Evolutionary conservation across 2,113 vertebrate species (phyloP).

Genomic region (Orthochromis malagaraziensis): DNA sequence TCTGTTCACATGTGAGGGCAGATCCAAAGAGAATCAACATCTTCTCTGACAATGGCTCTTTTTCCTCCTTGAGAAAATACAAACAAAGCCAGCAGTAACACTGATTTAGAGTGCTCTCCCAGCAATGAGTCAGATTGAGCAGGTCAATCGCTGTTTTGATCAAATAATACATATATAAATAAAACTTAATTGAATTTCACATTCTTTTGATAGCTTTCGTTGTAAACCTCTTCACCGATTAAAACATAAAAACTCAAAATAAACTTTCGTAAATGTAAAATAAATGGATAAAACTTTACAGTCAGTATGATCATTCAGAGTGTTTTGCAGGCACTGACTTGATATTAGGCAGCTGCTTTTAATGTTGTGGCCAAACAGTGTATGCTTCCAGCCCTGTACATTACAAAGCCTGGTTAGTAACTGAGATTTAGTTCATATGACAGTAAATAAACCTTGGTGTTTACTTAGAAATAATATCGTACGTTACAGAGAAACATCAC

Average conservation of each 20-base stretch:
- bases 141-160: neutral
- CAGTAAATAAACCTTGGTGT: neutral
- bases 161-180: neutral
- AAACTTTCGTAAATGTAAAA: neutral
- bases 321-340: neutral
- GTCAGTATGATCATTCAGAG: neutral
- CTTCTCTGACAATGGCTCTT: neutral
- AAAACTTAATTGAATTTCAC: neutral
- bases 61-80: neutral
- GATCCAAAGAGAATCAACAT: neutral
- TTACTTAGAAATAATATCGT: neutral
- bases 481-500: neutral
- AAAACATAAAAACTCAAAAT: neutral
- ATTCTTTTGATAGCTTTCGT: fast-evolving
- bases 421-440: neutral
- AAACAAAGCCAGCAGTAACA: neutral
- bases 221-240: neutral
- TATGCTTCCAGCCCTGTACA: neutral
- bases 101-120: neutral
- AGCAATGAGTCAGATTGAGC: neutral
- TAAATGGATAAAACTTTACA: neutral
- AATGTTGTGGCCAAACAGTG: neutral
- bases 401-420: neutral
- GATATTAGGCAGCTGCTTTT: neutral
- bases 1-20: neutral